A percentile compares a stretch with the other conserved stretches of the same genome.
Evolutionary conservation across 2,888 invertebrate species (phyloP).

Genomic region (Arge pagana): DNA sequence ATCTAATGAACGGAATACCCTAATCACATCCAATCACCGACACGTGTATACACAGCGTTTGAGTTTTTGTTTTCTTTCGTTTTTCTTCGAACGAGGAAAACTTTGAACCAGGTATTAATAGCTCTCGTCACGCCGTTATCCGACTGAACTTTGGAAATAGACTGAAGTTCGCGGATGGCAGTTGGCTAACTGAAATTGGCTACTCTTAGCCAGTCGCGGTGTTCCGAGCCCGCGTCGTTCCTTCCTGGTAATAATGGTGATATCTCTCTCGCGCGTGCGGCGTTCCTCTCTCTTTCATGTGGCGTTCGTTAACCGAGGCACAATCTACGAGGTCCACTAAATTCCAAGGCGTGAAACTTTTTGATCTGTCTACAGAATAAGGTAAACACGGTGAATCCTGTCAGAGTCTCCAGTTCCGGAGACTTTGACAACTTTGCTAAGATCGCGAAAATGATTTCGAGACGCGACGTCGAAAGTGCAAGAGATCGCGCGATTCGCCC

Average conservation of each 20-base stretch:
- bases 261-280: conserved; percentile 1
- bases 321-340: conserved; percentile 8
- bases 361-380: no score
- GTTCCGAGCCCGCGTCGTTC: not conserved
- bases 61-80: not conserved
- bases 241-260: conserved; percentile 10
- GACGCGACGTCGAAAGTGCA: no score
- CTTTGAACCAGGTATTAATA: conserved; percentile 5
- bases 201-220: conserved; percentile 8
- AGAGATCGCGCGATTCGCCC: no score
- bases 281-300: conserved; percentile 10
- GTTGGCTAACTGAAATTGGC: conserved; percentile 17
- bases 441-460: no score
- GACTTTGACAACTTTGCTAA: no score
- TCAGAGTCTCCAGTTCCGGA: no score
- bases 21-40: no score
- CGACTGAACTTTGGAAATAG: conserved; percentile 9
- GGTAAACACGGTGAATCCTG: no score
- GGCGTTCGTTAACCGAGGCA: conserved; percentile 13
- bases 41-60: no score
- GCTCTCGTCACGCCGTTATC: conserved; percentile 2
- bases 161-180: conserved; percentile 6
- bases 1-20: no score
- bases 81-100: not conserved
- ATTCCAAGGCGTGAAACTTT: conserved; percentile 12